phyloP scores from a whole-genome alignment of 2,113 vertebrate genomes.

The Pogona vitticeps region DNA sequence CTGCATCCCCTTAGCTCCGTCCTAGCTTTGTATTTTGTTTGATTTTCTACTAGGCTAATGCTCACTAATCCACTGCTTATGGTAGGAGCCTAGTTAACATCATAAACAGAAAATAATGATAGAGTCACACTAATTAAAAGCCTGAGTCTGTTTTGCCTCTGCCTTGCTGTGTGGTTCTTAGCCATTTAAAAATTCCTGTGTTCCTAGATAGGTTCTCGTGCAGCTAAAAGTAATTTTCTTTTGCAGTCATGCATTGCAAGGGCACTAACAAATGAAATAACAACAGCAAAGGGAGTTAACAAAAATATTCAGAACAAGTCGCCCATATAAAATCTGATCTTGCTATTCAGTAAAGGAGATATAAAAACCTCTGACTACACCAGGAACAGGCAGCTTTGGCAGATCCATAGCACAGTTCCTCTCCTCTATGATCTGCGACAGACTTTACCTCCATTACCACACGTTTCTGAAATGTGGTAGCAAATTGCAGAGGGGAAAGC shows the following conservation, averaged over 20 bases:
- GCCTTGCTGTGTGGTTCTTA: background rate
- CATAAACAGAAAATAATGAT: background rate
- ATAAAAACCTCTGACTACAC: background rate
- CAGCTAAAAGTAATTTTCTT: background rate
- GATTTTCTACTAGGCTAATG: background rate
- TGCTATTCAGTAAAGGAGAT: background rate
- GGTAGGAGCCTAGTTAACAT: background rate
- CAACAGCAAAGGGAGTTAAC: background rate
- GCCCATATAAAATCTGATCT: background rate
- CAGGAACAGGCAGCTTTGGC: background rate
- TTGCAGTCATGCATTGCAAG: background rate
- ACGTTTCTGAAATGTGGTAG: background rate
- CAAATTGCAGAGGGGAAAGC: background rate
- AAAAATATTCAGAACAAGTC: background rate
- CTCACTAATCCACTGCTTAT: no score
- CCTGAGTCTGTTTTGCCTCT: background rate
- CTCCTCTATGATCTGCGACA: background rate
- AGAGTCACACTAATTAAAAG: background rate
- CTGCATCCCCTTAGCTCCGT: no score
- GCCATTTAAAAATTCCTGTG: background rate
- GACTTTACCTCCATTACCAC: background rate
- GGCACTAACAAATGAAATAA: background rate
- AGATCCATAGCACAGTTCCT: background rate
- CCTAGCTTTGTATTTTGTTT: background rate
- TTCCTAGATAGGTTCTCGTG: background rate